These are phyloP conservation scores for Muscicapa adusta DNA, from an alignment of 2,113 vertebrate species.

Conservation along the genomic window DNA sequence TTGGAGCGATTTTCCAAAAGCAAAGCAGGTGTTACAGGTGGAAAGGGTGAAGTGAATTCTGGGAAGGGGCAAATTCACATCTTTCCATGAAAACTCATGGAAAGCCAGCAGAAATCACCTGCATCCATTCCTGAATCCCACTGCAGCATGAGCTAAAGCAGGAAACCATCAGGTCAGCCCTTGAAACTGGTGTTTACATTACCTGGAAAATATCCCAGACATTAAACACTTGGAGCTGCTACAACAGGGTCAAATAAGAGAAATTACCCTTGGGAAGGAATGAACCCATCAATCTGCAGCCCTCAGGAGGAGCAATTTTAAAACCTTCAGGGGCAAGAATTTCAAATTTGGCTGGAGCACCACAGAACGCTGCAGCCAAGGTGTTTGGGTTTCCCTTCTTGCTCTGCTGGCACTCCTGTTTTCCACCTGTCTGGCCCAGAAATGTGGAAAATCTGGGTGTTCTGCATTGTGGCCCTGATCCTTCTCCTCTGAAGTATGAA, in stretches of 20 bases:
- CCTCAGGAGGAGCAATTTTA: background rate
- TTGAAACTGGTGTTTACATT: background rate
- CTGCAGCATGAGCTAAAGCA: background rate
- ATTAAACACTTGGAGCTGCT: background rate
- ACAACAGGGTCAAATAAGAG: background rate
- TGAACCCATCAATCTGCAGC: background rate
- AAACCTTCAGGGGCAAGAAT: background rate
- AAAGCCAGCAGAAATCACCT: background rate
- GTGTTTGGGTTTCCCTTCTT: background rate
- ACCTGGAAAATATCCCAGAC: background rate
- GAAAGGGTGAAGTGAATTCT: background rate
- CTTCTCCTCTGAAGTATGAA: background rate
- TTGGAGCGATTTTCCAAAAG: background rate
- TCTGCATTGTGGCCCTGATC: background rate
- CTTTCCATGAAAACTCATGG: background rate
- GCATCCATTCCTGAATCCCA: background rate
- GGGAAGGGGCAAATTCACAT: background rate
- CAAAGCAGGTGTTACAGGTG: background rate
- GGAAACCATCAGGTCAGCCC: background rate
- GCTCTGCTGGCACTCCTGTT: background rate
- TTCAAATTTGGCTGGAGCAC: background rate
- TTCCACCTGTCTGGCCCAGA: slow-evolving; percentile 2
- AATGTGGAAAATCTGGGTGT: background rate
- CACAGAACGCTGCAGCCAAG: background rate
- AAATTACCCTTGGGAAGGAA: background rate